Percentiles rank a stretch among this genome's conserved stretches.
Evolutionary conservation across 2,113 vertebrate species (phyloP).

Genomic region (Neotragus moschatus): DNA sequence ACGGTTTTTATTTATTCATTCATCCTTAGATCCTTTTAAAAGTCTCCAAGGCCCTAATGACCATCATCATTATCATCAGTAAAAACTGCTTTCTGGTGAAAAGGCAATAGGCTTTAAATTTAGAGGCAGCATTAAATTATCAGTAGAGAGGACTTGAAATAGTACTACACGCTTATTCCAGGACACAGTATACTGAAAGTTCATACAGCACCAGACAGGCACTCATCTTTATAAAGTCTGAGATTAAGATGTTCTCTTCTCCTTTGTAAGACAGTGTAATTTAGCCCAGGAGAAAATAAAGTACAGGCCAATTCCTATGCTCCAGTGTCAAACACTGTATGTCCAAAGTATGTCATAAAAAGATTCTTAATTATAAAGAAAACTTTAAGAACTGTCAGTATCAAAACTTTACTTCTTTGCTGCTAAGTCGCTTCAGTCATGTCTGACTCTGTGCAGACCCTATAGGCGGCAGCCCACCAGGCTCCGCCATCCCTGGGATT

Average conservation of each 20-base stretch:
- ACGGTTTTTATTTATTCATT: constrained; percentile 75
- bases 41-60: constrained; percentile 78
- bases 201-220: neutral
- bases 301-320: neutral
- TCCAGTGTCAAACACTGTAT: neutral
- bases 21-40: constrained; percentile 75
- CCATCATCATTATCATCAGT: constrained; percentile 76
- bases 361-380: neutral
- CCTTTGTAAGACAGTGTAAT: neutral
- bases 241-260: constrained; percentile 15
- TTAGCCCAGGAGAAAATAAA: neutral
- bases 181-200: constrained; percentile 1
- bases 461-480: no score
- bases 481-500: no score
- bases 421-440: no score
- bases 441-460: no score
- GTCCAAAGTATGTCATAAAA: neutral
- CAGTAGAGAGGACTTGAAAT: constrained; percentile 62
- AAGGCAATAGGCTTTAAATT: constrained; percentile 72
- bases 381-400: neutral
- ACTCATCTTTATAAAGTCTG: constrained; percentile 39
- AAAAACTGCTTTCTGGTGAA: constrained; percentile 74
- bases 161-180: neutral
- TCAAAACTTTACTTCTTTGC: neutral
- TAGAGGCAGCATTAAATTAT: constrained; percentile 70